Percentiles rank a stretch among this genome's conserved stretches.
phyloP scores from a whole-genome alignment of 2,888 invertebrate species.

The Xylophagus ater region DNA sequence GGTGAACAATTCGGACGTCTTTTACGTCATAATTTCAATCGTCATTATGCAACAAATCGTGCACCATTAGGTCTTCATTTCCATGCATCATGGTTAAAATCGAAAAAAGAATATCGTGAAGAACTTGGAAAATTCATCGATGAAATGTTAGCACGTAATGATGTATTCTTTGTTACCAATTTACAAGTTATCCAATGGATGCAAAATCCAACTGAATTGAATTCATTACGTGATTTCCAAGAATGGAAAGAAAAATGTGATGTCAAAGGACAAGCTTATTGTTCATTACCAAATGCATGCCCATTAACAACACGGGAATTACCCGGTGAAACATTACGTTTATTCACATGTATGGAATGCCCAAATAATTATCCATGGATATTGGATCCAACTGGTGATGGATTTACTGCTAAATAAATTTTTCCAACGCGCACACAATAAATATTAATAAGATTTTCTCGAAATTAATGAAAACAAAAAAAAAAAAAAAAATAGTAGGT shows the following conservation, averaged over 20 bases:
- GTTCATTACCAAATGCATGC: slow-evolving; percentile 84
- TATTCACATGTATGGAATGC: slow-evolving; percentile 93
- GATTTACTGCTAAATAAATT: slow-evolving; percentile 61
- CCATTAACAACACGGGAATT: slow-evolving; percentile 80
- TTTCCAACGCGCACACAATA: neutral
- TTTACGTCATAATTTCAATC: slow-evolving; percentile 86
- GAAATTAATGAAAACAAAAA: slow-evolving; percentile 18
- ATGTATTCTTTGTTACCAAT: slow-evolving; percentile 88
- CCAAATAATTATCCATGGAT: slow-evolving; percentile 94
- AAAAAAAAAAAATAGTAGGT: slow-evolving; percentile 25
- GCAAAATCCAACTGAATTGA: slow-evolving; percentile 85
- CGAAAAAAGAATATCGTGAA: slow-evolving; percentile 85
- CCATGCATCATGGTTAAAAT: slow-evolving; percentile 92
- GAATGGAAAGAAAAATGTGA: slow-evolving; percentile 95
- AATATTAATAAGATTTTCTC: neutral
- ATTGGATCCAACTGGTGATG: slow-evolving; percentile 87
- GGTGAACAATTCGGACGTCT: slow-evolving; percentile 85
- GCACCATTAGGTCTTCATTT: slow-evolving; percentile 87
- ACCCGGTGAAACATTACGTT: slow-evolving; percentile 81
- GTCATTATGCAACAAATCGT: slow-evolving; percentile 85
- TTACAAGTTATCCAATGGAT: slow-evolving; percentile 91
- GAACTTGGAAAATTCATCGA: slow-evolving; percentile 87
- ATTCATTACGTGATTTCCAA: slow-evolving; percentile 78
- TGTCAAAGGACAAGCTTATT: slow-evolving; percentile 86
- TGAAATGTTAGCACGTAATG: slow-evolving; percentile 79